These are phyloP conservation scores for Tachystola acroxantha DNA, from an alignment of 2,888 invertebrate genomes.

Conservation along the genomic window DNA sequence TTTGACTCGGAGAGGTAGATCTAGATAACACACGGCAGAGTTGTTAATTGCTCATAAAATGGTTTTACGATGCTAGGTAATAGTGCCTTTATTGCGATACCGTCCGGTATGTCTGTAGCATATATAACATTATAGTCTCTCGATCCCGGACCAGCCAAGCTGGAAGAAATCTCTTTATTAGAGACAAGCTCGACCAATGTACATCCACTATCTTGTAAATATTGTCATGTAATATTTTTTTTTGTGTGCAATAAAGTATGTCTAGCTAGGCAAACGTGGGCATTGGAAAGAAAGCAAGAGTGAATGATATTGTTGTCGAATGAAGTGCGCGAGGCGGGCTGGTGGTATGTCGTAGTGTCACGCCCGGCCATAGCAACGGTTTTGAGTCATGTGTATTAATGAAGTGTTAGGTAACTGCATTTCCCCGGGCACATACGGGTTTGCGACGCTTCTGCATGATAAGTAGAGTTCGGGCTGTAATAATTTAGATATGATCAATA, in stretches of 20 bases:
- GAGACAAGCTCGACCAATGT: too few species aligned
- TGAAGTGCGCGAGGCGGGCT: not conserved
- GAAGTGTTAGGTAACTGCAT: constrained; percentile 40
- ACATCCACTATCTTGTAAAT: too few species aligned
- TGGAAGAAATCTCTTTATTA: too few species aligned
- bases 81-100: too few species aligned
- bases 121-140: too few species aligned
- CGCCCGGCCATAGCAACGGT: constrained; percentile 18
- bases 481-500: too few species aligned
- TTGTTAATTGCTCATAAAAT: not conserved
- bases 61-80: not conserved
- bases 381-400: constrained; percentile 37
- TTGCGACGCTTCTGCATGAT: not conserved
- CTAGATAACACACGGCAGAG: too few species aligned
- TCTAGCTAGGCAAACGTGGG: not conserved
- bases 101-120: not conserved
- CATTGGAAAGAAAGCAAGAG: not conserved
- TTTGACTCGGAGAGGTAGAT: not conserved
- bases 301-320: not conserved
- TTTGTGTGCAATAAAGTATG: too few species aligned
- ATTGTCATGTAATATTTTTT: too few species aligned
- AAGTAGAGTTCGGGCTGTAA: not conserved
- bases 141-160: too few species aligned
- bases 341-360: constrained; percentile 2
- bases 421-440: constrained; percentile 33